phyloP scores from a whole-genome alignment of 2,797 vertebrate species.

The Neosilurus hyrtlii region DNA sequence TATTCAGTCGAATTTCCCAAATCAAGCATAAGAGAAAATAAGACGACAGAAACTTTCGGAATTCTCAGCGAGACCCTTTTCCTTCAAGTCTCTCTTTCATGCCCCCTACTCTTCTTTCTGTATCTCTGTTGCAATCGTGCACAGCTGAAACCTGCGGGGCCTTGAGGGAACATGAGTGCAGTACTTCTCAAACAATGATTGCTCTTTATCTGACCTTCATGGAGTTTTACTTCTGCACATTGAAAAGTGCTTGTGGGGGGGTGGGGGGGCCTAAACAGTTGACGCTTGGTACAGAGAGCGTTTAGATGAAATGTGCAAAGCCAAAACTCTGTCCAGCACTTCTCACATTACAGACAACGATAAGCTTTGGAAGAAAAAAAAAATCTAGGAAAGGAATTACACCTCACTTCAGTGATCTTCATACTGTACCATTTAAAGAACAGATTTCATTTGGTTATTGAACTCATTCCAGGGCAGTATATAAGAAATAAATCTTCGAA shows the following conservation, averaged over 20 bases:
- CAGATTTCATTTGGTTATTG: background rate
- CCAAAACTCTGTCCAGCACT: conserved; percentile 35
- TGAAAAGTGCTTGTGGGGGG: background rate
- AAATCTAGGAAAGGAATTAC: background rate
- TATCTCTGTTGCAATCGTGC: conserved; percentile 15
- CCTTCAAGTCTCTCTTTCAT: background rate
- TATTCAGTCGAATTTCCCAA: conserved; percentile 68
- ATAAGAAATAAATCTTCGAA: background rate
- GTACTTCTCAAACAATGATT: conserved; percentile 57
- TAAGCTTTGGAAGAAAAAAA: background rate
- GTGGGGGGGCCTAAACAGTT: conserved; percentile 36
- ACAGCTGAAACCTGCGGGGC: background rate
- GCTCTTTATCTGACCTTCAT: conserved; percentile 51
- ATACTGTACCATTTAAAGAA: background rate
- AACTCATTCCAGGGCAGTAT: background rate
- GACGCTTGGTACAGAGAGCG: conserved; percentile 5
- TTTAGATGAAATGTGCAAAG: conserved; percentile 26
- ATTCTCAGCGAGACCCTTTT: background rate
- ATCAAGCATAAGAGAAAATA: conserved; percentile 58
- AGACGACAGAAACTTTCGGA: conserved; percentile 34
- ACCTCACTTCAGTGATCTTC: conserved; percentile 3
- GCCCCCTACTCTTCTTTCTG: background rate
- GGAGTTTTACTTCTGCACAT: conserved; percentile 55
- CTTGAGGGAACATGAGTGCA: conserved; percentile 2
- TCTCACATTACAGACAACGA: conserved; percentile 41